A percentile compares a stretch with the other conserved stretches of the same genome.
Conservation (phyloP, 1,140 invertebrate genomes). For the Heliothis subflexa region DNA sequence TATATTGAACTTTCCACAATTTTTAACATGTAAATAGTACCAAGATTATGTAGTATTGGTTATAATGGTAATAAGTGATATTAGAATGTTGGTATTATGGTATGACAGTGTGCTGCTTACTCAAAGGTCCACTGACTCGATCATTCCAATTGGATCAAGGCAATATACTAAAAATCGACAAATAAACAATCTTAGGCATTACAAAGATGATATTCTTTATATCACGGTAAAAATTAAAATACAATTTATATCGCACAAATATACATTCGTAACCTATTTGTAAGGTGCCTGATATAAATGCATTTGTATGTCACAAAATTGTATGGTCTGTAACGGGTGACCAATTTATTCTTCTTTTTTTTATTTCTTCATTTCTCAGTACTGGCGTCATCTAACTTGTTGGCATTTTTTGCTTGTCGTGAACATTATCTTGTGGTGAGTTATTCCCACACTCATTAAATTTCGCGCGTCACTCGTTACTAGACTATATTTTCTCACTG, state of each 20-base stretch:
- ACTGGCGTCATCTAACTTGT: conserved; percentile 4
- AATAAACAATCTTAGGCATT: conserved; percentile 40
- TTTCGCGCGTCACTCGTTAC: conserved; percentile 41
- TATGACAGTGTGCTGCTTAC: conserved; percentile 56
- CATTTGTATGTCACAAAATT: conserved; percentile 74
- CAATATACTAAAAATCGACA: conserved; percentile 56
- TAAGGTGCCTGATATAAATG: conserved; percentile 70
- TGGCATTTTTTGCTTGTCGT: conserved; percentile 31
- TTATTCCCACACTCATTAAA: conserved; percentile 44
- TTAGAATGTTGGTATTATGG: conserved; percentile 68
- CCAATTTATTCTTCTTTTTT: not conserved
- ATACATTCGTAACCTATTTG: conserved; percentile 62
- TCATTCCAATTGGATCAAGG: conserved; percentile 72
- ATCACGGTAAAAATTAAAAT: conserved; percentile 49
- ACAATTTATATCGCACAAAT: conserved; percentile 72
- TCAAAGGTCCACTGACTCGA: conserved; percentile 62
- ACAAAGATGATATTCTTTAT: conserved; percentile 42
- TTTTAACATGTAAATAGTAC: conserved; percentile 68
- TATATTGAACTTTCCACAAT: conserved; percentile 50
- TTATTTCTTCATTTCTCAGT: not conserved
- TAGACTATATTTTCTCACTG: conserved; percentile 54
- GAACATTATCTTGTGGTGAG: conserved; percentile 7
- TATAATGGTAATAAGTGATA: conserved; percentile 63
- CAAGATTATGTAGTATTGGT: conserved; percentile 61
- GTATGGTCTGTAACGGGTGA: conserved; percentile 46